Conservation (phyloP, 2,797 vertebrate species). For the Poeciliopsis presidionis region DNA sequence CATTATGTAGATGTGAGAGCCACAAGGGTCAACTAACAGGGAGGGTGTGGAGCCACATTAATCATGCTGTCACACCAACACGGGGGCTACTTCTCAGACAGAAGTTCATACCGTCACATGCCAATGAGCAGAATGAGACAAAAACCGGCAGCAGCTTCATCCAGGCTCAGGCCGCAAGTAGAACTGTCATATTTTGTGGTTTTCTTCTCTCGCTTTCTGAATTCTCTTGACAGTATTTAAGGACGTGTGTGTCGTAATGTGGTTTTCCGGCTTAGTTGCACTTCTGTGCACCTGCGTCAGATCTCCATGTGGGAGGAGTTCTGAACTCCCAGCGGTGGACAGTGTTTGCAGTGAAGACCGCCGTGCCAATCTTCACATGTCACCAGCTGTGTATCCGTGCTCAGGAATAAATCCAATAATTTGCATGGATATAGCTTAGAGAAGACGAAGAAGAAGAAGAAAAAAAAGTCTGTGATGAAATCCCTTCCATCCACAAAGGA, state of each 20-base stretch:
- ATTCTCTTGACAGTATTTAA: conserved; percentile 34
- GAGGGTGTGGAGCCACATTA: conserved; percentile 59
- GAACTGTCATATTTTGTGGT: conserved; percentile 3
- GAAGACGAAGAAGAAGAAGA: conserved; percentile 3
- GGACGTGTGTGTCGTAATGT: conserved; percentile 29
- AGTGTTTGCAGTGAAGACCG: conserved; percentile 41
- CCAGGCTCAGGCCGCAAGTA: conserved; percentile 6
- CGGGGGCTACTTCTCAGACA: conserved; percentile 47
- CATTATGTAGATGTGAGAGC: conserved; percentile 67
- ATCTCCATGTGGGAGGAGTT: conserved; percentile 65
- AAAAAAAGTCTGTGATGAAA: conserved; percentile 48
- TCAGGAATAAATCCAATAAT: conserved; percentile 66
- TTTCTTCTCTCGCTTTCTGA: conserved; percentile 27
- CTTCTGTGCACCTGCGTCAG: conserved; percentile 50
- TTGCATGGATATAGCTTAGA: conserved; percentile 73
- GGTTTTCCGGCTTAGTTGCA: conserved; percentile 39
- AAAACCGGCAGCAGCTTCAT: conserved; percentile 4
- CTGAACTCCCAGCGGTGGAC: conserved; percentile 48
- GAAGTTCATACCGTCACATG: conserved; percentile 42
- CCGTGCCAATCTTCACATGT: conserved; percentile 47
- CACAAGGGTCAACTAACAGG: conserved; percentile 49
- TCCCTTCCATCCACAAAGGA: conserved; percentile 41
- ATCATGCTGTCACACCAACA: conserved; percentile 62
- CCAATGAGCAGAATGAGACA: conserved; percentile 20
- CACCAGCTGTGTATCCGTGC: conserved; percentile 48